Percentiles rank a stretch among this genome's conserved stretches.
phyloP scores from a whole-genome alignment of 2,113 vertebrate species.

The Bothrops jararaca region DNA sequence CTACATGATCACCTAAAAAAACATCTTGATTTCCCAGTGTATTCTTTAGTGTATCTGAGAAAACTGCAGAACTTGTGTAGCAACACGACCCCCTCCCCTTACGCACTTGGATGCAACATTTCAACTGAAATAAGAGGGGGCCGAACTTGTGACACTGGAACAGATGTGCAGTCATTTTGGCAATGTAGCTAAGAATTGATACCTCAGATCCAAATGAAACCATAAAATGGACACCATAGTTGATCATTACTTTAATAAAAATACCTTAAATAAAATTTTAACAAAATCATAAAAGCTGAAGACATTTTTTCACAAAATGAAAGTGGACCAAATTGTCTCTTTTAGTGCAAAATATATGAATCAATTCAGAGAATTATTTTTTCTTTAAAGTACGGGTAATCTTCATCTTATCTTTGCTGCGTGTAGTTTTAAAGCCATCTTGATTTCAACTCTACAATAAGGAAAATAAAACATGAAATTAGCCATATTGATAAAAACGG shows the following conservation, averaged over 20 bases:
- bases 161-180: not conserved
- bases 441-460: slow-evolving; percentile 45
- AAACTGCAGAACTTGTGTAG: not conserved
- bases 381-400: not conserved
- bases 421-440: slow-evolving; percentile 15
- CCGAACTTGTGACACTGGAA: not conserved
- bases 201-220: slow-evolving; percentile 4
- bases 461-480: not conserved
- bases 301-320: slow-evolving; percentile 21
- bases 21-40: not conserved
- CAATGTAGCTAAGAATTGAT: not conserved
- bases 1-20: not conserved
- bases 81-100: not conserved
- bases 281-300: slow-evolving; percentile 39
- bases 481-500: slow-evolving; percentile 22
- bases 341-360: slow-evolving; percentile 34
- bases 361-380: slow-evolving; percentile 1
- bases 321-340: slow-evolving; percentile 9
- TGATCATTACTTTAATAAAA: slow-evolving; percentile 45
- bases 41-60: not conserved
- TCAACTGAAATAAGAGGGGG: not conserved
- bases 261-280: slow-evolving; percentile 6
- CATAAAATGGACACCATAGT: not conserved
- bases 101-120: not conserved
- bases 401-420: slow-evolving; percentile 12